Percentiles rank a stretch among this genome's conserved stretches.
These are phyloP conservation scores for Aurelia aurita DNA, from an alignment of 30 jellyfish, hydroid and myxozoan genomes.

Conservation along the genomic window DNA sequence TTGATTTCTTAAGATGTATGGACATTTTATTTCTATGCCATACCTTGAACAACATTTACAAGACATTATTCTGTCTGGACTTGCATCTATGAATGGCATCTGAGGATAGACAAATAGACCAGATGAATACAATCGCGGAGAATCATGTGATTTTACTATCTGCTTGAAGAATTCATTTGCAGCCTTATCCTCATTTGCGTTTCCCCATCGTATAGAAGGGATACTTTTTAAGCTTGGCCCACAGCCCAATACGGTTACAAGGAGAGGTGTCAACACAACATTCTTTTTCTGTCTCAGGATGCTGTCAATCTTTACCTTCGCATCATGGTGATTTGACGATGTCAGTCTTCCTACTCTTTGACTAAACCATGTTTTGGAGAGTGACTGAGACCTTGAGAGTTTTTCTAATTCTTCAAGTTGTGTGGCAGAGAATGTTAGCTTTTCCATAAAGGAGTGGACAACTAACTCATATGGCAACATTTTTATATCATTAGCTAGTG, in stretches of 20 bases:
- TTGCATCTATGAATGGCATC: not conserved
- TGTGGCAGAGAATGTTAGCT: not conserved
- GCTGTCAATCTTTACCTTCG: no score
- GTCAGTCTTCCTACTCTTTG: not conserved
- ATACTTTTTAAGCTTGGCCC: not conserved
- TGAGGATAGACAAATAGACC: slow-evolving; percentile 5
- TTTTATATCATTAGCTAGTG: not conserved
- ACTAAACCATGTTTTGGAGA: not conserved
- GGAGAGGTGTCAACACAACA: not conserved
- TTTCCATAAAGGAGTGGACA: not conserved
- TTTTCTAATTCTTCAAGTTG: not conserved
- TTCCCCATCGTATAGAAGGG: not conserved
- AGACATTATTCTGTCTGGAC: slow-evolving; percentile 2
- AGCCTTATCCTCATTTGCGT: not conserved
- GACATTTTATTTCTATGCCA: slow-evolving; percentile 1
- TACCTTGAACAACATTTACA: slow-evolving; percentile 1
- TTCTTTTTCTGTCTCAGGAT: not conserved
- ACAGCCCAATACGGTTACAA: not conserved
- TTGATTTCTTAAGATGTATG: not conserved
- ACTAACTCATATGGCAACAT: not conserved
- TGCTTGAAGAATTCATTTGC: not conserved
- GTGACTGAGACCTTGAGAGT: not conserved
- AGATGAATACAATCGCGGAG: not conserved
- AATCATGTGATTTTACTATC: not conserved
- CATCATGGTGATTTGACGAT: no score